Base-by-base conservation (phyloP, 2,888 invertebrate species). In the Pandemis corylana region DNA sequence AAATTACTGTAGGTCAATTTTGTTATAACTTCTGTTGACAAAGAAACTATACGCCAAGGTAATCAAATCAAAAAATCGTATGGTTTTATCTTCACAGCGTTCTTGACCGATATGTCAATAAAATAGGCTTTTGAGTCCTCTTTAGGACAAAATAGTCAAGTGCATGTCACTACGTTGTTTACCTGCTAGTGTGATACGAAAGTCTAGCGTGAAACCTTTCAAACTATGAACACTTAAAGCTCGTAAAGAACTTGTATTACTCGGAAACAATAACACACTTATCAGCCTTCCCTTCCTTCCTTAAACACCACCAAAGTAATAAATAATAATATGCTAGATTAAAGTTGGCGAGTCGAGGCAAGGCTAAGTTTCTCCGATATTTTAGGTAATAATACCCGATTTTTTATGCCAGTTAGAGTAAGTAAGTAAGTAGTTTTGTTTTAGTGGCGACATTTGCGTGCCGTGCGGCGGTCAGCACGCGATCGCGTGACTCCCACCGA, bases 401-500 rank as follows among this genome's bases (percentile, higher is more conserved):
- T 75, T 74, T 74, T 74, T 70, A 66, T 70, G 62, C 74, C 66
- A 70, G 66, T 75, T 70, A 75, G 61, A 62, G 66, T 75, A 75
- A 82, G 82, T 74, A 69, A 69, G 80, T 87, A 84, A 86, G 86
- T 83, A 70, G 73, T 76, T 77, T 77, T 78, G 73, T 83, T 88
- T 86, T 85, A 87, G 85, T 84, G 83, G 82, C 80, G 81, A 82
- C 84, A 85, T 87, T 92, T 83, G 91, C 92, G 91, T 91, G 92
- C 82, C 79, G 83, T 87, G 85, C 85, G 83, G 84, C 85, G 90
- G 89, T 87, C 89, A 87, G 80, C 92, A 93, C 91, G 92, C 92
- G 87, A 93, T 92, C 87, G 92, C 92, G 89, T 92, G 92, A 67
- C 76, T 66, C 66, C 68, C 64, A 42, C 28, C 36, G 59, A 56